Conservation (phyloP, 2,113 vertebrate genomes). For the Pavo muticus region DNA sequence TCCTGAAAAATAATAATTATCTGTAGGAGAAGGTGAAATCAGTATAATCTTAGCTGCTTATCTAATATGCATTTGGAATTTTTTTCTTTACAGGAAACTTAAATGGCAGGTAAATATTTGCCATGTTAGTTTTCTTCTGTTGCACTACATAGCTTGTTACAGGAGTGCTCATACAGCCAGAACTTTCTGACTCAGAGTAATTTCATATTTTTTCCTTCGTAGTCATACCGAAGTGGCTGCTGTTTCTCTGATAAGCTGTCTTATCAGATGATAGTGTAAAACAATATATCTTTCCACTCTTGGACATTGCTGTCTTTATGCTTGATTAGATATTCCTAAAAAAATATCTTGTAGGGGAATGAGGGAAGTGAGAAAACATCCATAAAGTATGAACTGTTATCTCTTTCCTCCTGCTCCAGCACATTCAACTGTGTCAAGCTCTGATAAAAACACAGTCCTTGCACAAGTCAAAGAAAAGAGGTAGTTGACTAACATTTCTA, state of each 20-base stretch:
- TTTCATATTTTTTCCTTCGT: background rate
- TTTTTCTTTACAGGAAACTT: background rate
- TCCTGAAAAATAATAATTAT: background rate
- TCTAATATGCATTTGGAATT: background rate
- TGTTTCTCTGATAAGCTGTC: background rate
- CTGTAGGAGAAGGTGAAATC: background rate
- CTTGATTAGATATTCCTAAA: background rate
- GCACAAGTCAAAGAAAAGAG: background rate
- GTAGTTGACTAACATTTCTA: background rate
- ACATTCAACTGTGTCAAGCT: background rate
- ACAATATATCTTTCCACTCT: background rate
- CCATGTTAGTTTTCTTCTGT: background rate
- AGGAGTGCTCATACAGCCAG: background rate
- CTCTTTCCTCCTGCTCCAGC: accelerated
- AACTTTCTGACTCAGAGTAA: background rate
- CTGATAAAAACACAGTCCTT: background rate
- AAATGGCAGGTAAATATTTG: background rate
- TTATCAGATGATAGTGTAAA: background rate
- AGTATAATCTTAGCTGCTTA: background rate
- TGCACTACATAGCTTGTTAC: background rate
- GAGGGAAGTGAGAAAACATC: background rate
- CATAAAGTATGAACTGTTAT: background rate
- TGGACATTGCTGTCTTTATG: background rate
- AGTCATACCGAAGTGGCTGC: background rate
- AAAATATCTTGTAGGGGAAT: background rate